Conservation (phyloP, 2,888 invertebrate species). For the Limenitis camilla region DNA sequence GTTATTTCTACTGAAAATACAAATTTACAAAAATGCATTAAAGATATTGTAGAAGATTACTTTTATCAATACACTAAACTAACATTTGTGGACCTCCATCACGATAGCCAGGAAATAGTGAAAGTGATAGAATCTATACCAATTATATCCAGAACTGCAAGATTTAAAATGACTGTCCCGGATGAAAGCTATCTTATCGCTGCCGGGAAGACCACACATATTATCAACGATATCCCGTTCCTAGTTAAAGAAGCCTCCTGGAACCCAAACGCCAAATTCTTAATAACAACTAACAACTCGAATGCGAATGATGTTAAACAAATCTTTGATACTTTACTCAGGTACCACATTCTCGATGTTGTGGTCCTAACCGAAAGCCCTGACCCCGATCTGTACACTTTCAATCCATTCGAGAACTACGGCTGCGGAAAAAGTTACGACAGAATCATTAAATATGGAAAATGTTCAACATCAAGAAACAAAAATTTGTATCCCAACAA, state of each 20-base stretch:
- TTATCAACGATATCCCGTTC: conserved; percentile 22
- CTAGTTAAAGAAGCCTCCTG: conserved; percentile 34
- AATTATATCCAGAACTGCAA: conserved; percentile 1
- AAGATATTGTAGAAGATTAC: conserved; percentile 12
- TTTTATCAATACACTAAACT: conserved; percentile 9
- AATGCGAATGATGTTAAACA: conserved; percentile 20
- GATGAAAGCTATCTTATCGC: conserved; percentile 34
- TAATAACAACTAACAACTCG: conserved; percentile 34
- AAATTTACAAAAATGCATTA: conserved; percentile 11
- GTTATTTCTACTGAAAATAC: not conserved
- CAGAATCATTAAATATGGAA: conserved; percentile 36
- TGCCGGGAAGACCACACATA: conserved; percentile 23
- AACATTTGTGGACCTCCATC: conserved; percentile 21
- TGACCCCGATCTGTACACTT: conserved; percentile 38
- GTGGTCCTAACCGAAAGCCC: conserved; percentile 35
- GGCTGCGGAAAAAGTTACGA: conserved; percentile 47
- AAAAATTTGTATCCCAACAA: conserved; percentile 35
- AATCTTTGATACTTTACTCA: conserved; percentile 39
- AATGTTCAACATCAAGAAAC: conserved; percentile 30
- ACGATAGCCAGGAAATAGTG: conserved; percentile 15
- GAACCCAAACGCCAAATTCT: conserved; percentile 39
- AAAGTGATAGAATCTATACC: conserved; percentile 12
- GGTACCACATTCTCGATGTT: conserved; percentile 33
- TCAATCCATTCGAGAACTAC: conserved; percentile 48
- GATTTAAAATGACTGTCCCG: not conserved